Evolutionary conservation across 2,797 vertebrate species (phyloP).

Genomic region (Cossypha heuglini): DNA sequence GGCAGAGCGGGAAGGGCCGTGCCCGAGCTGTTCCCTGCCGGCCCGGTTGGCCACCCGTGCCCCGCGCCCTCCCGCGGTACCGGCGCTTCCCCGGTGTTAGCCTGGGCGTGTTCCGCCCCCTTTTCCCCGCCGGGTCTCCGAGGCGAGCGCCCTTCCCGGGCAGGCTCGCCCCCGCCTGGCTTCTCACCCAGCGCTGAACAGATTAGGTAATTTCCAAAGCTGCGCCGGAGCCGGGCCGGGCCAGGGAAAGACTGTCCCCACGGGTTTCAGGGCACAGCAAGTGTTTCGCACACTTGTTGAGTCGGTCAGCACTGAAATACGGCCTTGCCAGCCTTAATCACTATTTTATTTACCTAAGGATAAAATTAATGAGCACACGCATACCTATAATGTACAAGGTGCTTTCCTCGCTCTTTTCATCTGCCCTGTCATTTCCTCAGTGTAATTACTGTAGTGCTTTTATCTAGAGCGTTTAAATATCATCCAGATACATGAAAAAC

Average conservation of each 20-base stretch:
- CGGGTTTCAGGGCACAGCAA: rapidly evolving
- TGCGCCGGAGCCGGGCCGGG: rapidly evolving
- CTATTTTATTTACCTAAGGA: not conserved
- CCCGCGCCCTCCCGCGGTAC: not conserved
- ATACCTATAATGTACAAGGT: not conserved
- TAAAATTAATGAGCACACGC: not conserved
- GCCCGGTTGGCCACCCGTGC: too few relatives aligned
- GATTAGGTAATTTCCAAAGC: rapidly evolving
- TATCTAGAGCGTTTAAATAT: not conserved
- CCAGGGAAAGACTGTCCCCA: rapidly evolving
- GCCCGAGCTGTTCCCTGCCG: not conserved
- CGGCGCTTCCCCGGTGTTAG: rapidly evolving
- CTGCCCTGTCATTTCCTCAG: not conserved
- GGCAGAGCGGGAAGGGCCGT: not conserved
- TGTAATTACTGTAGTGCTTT: not conserved
- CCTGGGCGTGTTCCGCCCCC: rapidly evolving
- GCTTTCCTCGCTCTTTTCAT: not conserved
- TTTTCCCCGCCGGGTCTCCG: rapidly evolving
- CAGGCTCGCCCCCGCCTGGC: not conserved
- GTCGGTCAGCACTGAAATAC: rapidly evolving
- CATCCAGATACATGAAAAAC: not conserved
- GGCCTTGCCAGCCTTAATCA: not conserved
- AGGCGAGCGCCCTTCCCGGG: not conserved
- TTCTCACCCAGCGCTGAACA: rapidly evolving
- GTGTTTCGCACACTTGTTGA: rapidly evolving